Evolutionary conservation across 2,797 vertebrate species (phyloP).

Genomic region (Diglossa cyanea): DNA sequence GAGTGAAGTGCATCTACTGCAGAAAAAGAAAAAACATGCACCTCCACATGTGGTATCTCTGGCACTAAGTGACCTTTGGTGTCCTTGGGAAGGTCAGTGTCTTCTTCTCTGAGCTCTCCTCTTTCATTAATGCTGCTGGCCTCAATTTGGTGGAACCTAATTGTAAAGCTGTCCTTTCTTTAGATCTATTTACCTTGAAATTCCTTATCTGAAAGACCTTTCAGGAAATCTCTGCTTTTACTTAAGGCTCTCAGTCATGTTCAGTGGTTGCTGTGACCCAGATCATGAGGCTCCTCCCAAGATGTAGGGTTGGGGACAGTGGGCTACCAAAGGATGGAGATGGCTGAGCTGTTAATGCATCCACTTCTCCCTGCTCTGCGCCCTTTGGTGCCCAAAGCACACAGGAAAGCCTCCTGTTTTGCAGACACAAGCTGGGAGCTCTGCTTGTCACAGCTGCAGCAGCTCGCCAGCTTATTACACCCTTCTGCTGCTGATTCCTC

Average conservation of each 20-base stretch:
- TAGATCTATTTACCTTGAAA: neutral
- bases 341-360: neutral
- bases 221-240: neutral
- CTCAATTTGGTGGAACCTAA: neutral
- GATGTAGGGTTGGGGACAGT: rapidly evolving
- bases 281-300: rapidly evolving
- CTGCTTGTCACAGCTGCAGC: neutral
- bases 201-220: neutral
- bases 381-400: neutral
- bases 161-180: neutral
- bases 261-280: neutral
- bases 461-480: neutral
- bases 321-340: neutral
- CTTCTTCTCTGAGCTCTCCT: neutral
- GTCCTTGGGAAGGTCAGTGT: neutral
- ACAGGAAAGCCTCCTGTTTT: neutral
- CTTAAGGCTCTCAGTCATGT: neutral
- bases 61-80: neutral
- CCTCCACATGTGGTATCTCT: neutral
- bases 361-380: neutral
- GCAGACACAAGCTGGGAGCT: neutral
- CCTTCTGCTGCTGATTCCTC: neutral
- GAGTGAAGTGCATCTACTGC: neutral
- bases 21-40: neutral
- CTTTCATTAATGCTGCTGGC: neutral